These are phyloP conservation scores for Strigops habroptila DNA, from an alignment of 2,113 vertebrate species.

Conservation along the genomic window DNA sequence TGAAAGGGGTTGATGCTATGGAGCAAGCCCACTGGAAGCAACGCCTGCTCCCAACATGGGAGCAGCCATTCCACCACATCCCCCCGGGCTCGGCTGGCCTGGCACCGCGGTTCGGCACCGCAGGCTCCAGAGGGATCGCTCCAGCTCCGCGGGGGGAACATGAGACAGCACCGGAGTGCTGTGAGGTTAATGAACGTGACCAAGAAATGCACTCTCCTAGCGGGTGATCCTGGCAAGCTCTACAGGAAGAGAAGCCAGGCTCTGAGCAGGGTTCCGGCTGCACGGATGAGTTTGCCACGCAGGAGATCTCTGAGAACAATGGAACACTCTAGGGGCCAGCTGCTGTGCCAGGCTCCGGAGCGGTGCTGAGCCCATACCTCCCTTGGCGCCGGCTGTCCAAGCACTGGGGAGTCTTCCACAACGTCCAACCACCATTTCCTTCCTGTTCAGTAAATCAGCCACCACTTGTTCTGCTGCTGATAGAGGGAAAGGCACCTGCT, in stretches of 20 bases:
- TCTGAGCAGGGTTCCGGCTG: not conserved
- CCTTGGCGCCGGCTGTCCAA: fast-evolving
- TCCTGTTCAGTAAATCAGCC: not conserved
- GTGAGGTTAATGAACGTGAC: no score
- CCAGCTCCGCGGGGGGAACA: no score
- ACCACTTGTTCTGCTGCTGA: not conserved
- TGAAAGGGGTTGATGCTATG: not conserved
- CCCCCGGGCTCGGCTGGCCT: not conserved
- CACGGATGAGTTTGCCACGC: not conserved
- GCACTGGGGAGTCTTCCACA: not conserved
- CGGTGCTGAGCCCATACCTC: not conserved
- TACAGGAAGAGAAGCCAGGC: not conserved
- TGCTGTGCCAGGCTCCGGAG: not conserved
- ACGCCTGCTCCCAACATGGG: fast-evolving
- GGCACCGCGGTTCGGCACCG: fast-evolving
- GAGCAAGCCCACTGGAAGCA: not conserved
- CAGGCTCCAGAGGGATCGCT: not conserved
- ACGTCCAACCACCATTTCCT: fast-evolving
- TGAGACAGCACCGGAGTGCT: not conserved
- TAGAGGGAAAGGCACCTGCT: not conserved
- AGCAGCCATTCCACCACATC: fast-evolving
- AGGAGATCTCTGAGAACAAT: not conserved
- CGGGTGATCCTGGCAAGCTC: not conserved
- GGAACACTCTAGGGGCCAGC: not conserved
- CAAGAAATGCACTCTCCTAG: not conserved